A percentile compares a stretch with the other conserved stretches of the same genome.
Conservation (phyloP, 64 coral and sea anemone species). For the Stylophora pistillata region DNA sequence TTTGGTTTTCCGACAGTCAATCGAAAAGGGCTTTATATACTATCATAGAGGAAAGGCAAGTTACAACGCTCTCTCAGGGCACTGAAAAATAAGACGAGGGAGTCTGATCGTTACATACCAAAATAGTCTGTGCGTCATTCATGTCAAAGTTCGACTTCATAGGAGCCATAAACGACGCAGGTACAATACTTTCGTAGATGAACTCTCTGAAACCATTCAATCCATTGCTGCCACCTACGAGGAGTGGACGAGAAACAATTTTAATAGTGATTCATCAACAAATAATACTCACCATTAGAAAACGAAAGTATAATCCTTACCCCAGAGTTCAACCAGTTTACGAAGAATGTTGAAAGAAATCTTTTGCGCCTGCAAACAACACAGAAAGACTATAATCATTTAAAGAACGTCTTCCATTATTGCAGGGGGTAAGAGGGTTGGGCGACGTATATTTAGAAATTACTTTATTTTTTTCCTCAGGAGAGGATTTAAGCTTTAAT, state of each 20-base stretch:
- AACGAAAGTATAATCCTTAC: constrained; percentile 39
- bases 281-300: background rate
- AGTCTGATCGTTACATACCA: constrained; percentile 55
- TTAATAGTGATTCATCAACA: background rate
- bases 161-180: constrained; percentile 84
- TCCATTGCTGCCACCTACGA: constrained; percentile 70
- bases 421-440: too few species aligned
- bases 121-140: constrained; percentile 90
- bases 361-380: constrained; percentile 71
- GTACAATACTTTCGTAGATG: constrained; percentile 86
- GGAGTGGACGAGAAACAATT: background rate
- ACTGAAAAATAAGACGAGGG: background rate
- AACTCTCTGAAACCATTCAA: constrained; percentile 86
- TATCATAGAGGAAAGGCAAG: background rate
- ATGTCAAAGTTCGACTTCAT: constrained; percentile 88
- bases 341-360: constrained; percentile 83
- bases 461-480: background rate
- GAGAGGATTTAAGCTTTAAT: too few species aligned
- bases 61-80: background rate
- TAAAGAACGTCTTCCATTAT: background rate
- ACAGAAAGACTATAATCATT: constrained; percentile 11
- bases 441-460: background rate
- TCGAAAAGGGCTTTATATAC: background rate
- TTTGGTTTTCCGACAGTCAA: too few species aligned
- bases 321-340: constrained; percentile 95